Conservation (phyloP, 1,140 invertebrate genomes). For the Drosophila truncata region DNA sequence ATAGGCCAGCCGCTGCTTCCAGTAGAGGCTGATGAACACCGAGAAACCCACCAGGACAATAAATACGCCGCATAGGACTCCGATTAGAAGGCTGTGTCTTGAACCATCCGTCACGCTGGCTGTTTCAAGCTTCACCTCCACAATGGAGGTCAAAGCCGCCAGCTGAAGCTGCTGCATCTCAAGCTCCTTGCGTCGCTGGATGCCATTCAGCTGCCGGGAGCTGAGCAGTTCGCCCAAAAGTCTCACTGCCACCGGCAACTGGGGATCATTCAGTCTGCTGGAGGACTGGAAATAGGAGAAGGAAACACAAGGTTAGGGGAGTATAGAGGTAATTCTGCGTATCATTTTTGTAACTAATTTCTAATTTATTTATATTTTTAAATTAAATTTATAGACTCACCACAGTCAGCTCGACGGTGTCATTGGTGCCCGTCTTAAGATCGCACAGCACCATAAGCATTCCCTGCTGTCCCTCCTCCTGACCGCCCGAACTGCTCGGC, state of each 20-base stretch:
- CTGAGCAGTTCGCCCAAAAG: constrained; percentile 90
- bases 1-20: constrained; percentile 87
- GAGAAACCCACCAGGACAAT: constrained; percentile 81
- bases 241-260: constrained; percentile 88
- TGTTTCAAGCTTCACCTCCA: constrained; percentile 90
- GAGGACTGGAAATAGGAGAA: constrained; percentile 84
- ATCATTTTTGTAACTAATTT: no score
- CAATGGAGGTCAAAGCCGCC: constrained; percentile 90
- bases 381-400: no score
- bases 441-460: constrained; percentile 92
- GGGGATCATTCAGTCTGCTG: constrained; percentile 85
- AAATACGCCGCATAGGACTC: constrained; percentile 86
- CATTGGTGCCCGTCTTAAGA: constrained; percentile 91
- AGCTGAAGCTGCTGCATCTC: constrained; percentile 86
- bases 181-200: constrained; percentile 68
- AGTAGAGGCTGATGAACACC: constrained; percentile 85
- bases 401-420: constrained; percentile 95
- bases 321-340: no score
- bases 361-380: no score
- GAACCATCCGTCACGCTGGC: constrained; percentile 76
- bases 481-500: constrained; percentile 7
- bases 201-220: constrained; percentile 86
- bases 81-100: constrained; percentile 85
- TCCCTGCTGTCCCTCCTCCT: constrained; percentile 79
- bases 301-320: not conserved